Percentiles rank a stretch among this genome's conserved stretches.
phyloP scores from a whole-genome alignment of 2,113 vertebrate species.

The Sylvietta virens region DNA sequence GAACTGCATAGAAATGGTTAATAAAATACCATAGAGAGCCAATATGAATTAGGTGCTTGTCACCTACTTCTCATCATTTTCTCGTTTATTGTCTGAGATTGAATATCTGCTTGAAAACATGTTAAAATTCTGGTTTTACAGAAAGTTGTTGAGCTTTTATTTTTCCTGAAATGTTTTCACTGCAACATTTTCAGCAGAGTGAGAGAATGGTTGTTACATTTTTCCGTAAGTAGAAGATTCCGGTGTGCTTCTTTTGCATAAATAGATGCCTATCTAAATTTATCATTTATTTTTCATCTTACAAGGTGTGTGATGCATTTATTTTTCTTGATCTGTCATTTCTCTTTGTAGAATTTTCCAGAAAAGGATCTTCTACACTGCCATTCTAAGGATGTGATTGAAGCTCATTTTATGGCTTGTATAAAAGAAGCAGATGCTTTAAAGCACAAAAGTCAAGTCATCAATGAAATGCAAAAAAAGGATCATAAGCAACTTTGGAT shows the following conservation, averaged over 20 bases:
- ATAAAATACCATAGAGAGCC: not conserved
- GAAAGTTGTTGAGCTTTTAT: not conserved
- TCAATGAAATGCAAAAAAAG: slow-evolving; percentile 99
- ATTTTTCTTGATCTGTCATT: not conserved
- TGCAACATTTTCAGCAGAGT: not conserved
- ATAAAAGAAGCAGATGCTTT: slow-evolving; percentile 98
- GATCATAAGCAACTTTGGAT: slow-evolving; percentile 99
- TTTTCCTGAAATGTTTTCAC: not conserved
- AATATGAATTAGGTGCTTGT: not conserved
- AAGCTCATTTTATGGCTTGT: slow-evolving; percentile 98
- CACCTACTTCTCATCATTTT: not conserved
- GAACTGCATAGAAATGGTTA: not conserved
- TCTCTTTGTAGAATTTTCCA: slow-evolving; percentile 86
- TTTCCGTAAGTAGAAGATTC: not conserved
- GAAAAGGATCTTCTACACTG: slow-evolving; percentile 92
- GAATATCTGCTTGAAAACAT: not conserved
- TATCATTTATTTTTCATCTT: not conserved
- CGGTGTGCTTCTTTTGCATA: not conserved
- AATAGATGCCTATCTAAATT: not conserved
- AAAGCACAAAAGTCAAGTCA: slow-evolving; percentile 98
- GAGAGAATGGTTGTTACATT: not conserved
- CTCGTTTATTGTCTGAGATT: not conserved
- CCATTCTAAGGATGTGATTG: slow-evolving; percentile 87
- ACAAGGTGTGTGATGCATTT: not conserved
- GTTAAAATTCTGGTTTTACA: not conserved